A percentile compares a stretch with the other conserved stretches of the same genome.
Conservation (phyloP, 2,888 invertebrate species). For the Mycalesis mineus region DNA sequence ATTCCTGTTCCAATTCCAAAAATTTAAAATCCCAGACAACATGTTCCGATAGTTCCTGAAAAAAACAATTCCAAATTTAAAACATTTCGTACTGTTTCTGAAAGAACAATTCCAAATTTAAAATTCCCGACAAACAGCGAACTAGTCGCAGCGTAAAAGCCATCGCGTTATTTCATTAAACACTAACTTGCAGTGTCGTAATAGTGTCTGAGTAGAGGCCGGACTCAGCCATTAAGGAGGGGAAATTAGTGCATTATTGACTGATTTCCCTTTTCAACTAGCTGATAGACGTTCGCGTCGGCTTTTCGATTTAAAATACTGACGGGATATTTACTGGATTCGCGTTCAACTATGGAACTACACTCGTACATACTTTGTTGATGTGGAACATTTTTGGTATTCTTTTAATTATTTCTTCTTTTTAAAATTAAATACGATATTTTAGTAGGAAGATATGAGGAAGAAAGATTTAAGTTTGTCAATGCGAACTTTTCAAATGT, state of each 20-base stretch:
- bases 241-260: constrained; percentile 79
- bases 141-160: constrained; percentile 12
- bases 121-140: constrained; percentile 5
- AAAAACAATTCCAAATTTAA: neutral
- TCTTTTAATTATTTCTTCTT: too few relatives aligned
- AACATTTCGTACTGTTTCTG: neutral
- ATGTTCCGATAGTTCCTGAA: neutral
- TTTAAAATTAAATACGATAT: too few relatives aligned
- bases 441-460: too few relatives aligned
- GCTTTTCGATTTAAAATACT: constrained; percentile 64
- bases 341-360: constrained; percentile 30
- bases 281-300: constrained; percentile 57
- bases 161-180: constrained; percentile 45
- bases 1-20: neutral
- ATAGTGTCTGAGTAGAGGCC: constrained; percentile 59
- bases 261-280: constrained; percentile 76
- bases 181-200: constrained; percentile 53
- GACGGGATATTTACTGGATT: constrained; percentile 52
- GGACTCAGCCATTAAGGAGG: constrained; percentile 69
- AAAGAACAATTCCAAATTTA: constrained; percentile 1
- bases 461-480: too few relatives aligned
- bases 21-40: neutral
- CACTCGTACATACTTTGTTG: too few relatives aligned
- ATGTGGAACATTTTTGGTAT: too few relatives aligned
- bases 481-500: too few relatives aligned